phyloP scores from a whole-genome alignment of 1,140 invertebrate species.

The Chlorops oryzae region DNA sequence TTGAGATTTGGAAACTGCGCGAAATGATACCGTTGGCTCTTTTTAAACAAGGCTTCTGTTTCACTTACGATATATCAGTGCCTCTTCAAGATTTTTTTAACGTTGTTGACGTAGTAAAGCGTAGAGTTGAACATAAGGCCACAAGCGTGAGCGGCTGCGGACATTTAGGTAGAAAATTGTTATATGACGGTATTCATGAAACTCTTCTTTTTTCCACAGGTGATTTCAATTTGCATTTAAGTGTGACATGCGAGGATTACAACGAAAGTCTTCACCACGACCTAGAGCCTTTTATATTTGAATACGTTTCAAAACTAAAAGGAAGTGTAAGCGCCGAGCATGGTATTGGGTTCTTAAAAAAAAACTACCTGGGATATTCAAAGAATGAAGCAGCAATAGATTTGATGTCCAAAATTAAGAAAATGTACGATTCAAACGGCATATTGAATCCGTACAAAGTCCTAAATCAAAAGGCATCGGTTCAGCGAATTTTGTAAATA shows the following conservation, averaged over 20 bases:
- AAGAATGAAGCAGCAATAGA: conserved; percentile 65
- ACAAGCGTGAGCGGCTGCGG: conserved; percentile 74
- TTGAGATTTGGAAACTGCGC: conserved; percentile 71
- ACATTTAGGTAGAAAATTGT: conserved; percentile 65
- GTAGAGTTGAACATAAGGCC: conserved; percentile 55
- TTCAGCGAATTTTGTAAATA: too few species aligned
- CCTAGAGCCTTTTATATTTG: conserved; percentile 85
- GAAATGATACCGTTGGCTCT: conserved; percentile 76
- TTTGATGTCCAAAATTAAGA: conserved; percentile 77
- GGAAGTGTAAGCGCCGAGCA: conserved; percentile 93
- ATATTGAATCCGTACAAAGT: conserved; percentile 96
- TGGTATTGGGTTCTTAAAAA: conserved; percentile 84
- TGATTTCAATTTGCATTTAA: conserved; percentile 85
- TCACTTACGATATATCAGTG: conserved; percentile 90
- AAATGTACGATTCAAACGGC: conserved; percentile 77
- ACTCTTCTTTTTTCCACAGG: conserved; percentile 54
- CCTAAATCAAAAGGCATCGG: conserved; percentile 1
- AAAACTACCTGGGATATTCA: conserved; percentile 73
- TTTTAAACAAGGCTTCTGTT: conserved; percentile 74
- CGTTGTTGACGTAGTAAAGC: conserved; percentile 64
- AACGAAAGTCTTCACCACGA: conserved; percentile 56
- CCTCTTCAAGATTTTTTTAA: conserved; percentile 74
- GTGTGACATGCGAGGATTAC: conserved; percentile 68
- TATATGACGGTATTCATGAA: not conserved
- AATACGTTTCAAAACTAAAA: conserved; percentile 65